A percentile compares a stretch with the other conserved stretches of the same genome.
These are phyloP conservation scores for Pteromalus puparum DNA, from an alignment of 1,140 invertebrate genomes.

Conservation along the genomic window DNA sequence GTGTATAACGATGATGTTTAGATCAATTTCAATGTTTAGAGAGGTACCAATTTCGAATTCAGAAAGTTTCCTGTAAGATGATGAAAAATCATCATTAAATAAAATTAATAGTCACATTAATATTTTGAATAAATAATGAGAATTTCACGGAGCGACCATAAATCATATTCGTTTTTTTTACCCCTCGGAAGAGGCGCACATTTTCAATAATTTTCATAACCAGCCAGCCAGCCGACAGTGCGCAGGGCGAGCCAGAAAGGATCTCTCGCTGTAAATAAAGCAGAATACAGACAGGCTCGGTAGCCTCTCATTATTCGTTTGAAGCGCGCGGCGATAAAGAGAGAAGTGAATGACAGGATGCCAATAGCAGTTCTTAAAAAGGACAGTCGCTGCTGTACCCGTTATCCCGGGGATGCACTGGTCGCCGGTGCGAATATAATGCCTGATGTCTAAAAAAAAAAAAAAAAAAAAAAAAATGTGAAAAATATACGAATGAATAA, in stretches of 20 bases:
- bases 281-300: neutral
- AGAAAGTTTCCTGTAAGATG: too few species aligned
- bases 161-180: too few species aligned
- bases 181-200: neutral
- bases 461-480: neutral
- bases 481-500: neutral
- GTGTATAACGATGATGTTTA: too few species aligned
- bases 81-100: too few species aligned
- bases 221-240: too few species aligned
- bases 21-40: too few species aligned
- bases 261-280: neutral
- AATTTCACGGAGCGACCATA: too few species aligned
- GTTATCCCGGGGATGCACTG: neutral
- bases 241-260: neutral
- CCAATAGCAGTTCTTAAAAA: constrained; percentile 18
- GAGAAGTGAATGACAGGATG: constrained; percentile 1
- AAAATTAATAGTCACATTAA: too few species aligned
- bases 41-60: too few species aligned
- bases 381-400: neutral
- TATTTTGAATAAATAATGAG: too few species aligned
- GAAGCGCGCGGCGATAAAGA: neutral
- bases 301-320: constrained; percentile 10
- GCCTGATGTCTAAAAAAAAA: neutral
- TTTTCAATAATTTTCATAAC: neutral
- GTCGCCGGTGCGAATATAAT: neutral